These are phyloP conservation scores for Pterois miles DNA, from an alignment of 2,797 vertebrate species.

Conservation along the genomic window DNA sequence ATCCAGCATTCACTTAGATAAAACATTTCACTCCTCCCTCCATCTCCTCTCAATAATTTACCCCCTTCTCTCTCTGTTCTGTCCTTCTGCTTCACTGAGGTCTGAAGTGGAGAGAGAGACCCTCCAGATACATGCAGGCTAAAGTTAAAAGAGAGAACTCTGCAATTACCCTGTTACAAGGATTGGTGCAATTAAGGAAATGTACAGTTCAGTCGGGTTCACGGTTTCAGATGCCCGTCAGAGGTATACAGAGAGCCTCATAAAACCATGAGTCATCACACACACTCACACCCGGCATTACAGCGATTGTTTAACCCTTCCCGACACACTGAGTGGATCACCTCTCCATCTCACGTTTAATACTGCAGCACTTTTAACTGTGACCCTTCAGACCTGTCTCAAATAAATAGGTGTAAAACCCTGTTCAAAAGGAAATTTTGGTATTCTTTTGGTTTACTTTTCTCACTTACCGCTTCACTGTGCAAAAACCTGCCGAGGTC, in stretches of 20 bases:
- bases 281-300: background rate
- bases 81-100: background rate
- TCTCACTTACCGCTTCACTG: slow-evolving; percentile 27
- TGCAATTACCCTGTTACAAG: slow-evolving; percentile 79
- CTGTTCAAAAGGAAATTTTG: background rate
- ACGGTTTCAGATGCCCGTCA: slow-evolving; percentile 60
- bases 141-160: slow-evolving; percentile 33
- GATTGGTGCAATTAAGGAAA: slow-evolving; percentile 76
- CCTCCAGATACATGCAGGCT: slow-evolving; percentile 5
- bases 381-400: background rate
- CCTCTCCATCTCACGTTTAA: background rate
- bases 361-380: background rate
- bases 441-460: slow-evolving; percentile 25
- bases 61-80: background rate
- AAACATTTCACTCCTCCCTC: slow-evolving; percentile 19
- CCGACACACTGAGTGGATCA: background rate
- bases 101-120: slow-evolving; percentile 10
- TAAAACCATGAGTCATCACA: slow-evolving; percentile 76
- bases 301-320: slow-evolving; percentile 28
- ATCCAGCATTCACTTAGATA: slow-evolving; percentile 41
- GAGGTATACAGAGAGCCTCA: slow-evolving; percentile 63
- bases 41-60: slow-evolving; percentile 15
- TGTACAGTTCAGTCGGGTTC: slow-evolving; percentile 76
- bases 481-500: slow-evolving; percentile 35
- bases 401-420: background rate